A percentile compares a stretch with the other conserved stretches of the same genome.
These are phyloP conservation scores for Holothuria glaberrima DNA, from an alignment of 35 echinoderm and acorn worm genomes.

Conservation along the genomic window DNA sequence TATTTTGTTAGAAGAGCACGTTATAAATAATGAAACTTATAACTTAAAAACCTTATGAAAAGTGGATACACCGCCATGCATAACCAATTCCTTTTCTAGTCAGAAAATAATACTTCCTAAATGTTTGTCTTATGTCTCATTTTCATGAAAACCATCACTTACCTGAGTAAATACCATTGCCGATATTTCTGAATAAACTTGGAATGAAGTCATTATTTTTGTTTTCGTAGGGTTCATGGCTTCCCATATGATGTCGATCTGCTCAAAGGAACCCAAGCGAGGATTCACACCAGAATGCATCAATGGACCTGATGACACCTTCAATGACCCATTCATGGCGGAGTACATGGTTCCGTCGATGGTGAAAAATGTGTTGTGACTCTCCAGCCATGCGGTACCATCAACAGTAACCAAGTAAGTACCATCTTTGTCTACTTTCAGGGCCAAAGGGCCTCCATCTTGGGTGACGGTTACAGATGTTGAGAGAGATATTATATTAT, in stretches of 20 bases:
- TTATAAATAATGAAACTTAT: no score
- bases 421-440: slow-evolving; percentile 24
- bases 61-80: no score
- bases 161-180: slow-evolving; percentile 64
- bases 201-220: slow-evolving; percentile 34
- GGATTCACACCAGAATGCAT: slow-evolving; percentile 12
- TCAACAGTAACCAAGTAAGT: slow-evolving; percentile 13
- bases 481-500: no score
- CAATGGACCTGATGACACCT: neutral
- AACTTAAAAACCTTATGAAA: no score
- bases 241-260: slow-evolving; percentile 40
- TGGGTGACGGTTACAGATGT: neutral
- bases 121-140: no score
- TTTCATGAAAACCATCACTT: no score
- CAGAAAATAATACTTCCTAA: no score
- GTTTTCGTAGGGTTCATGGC: neutral
- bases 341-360: slow-evolving; percentile 31
- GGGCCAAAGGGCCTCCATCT: slow-evolving; percentile 14
- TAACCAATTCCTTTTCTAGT: no score
- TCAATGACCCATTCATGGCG: neutral
- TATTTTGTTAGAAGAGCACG: no score
- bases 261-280: slow-evolving; percentile 15
- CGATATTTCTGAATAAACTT: slow-evolving; percentile 37
- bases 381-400: slow-evolving; percentile 34
- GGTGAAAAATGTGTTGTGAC: slow-evolving; percentile 48